Evolutionary conservation across 2,113 vertebrate species (phyloP).

Genomic region (Anhinga anhinga): DNA sequence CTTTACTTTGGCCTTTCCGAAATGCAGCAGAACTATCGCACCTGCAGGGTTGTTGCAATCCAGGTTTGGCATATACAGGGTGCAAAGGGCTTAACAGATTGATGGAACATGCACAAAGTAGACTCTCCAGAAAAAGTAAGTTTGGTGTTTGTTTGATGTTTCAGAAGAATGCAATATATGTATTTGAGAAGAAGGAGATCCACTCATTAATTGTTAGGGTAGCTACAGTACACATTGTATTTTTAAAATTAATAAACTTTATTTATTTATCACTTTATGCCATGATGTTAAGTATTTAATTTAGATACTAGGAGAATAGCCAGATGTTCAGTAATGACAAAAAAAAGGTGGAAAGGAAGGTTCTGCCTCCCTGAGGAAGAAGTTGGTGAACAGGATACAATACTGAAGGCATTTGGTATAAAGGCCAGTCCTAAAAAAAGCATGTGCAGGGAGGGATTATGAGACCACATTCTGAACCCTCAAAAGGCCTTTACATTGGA

Average conservation of each 20-base stretch:
- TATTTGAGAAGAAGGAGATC: neutral
- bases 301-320: neutral
- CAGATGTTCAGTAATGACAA: neutral
- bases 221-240: neutral
- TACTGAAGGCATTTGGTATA: neutral
- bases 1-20: neutral
- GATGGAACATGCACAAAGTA: neutral
- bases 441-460: neutral
- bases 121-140: neutral
- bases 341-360: neutral
- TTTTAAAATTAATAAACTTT: neutral
- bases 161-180: neutral
- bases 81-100: neutral
- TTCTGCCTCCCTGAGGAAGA: neutral
- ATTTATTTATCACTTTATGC: neutral
- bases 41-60: neutral
- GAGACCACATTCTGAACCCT: neutral
- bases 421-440: neutral
- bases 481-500: neutral
- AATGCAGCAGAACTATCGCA: neutral
- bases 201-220: neutral
- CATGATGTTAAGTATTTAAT: neutral
- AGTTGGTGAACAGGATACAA: neutral
- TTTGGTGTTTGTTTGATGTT: neutral
- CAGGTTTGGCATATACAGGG: neutral